Conservation (phyloP, 1,140 invertebrate genomes). For the Ceratina australensis region DNA sequence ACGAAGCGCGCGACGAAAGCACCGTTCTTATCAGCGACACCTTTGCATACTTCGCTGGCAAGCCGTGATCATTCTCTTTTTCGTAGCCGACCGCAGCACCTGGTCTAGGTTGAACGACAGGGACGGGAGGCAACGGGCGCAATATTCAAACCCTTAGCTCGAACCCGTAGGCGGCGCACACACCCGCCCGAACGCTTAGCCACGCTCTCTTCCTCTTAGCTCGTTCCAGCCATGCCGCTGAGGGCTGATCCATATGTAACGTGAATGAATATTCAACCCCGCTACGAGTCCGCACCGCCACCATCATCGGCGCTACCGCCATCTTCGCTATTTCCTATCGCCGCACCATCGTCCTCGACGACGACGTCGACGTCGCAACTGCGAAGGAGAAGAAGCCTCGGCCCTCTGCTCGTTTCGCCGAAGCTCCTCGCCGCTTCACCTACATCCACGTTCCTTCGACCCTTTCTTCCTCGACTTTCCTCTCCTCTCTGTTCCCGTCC, state of each 20-base stretch:
- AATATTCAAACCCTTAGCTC: slow-evolving; percentile 60
- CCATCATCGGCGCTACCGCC: slow-evolving; percentile 36
- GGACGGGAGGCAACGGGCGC: slow-evolving; percentile 14
- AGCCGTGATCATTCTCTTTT: slow-evolving; percentile 32
- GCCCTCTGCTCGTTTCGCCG: slow-evolving; percentile 42
- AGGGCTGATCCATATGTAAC: slow-evolving; percentile 79
- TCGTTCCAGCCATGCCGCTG: slow-evolving; percentile 59
- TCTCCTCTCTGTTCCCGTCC: not conserved
- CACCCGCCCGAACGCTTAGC: slow-evolving; percentile 45
- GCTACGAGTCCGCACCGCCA: slow-evolving; percentile 54
- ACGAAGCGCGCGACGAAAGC: not conserved
- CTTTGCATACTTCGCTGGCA: slow-evolving; percentile 23
- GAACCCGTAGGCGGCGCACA: slow-evolving; percentile 42
- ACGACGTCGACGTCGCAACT: slow-evolving; percentile 43
- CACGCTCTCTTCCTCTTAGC: slow-evolving; percentile 54
- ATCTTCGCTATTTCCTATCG: slow-evolving; percentile 55
- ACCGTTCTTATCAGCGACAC: slow-evolving; percentile 29
- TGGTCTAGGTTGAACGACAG: not conserved
- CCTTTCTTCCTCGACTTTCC: not conserved
- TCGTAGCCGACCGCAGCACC: slow-evolving; percentile 13
- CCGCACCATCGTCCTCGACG: slow-evolving; percentile 54
- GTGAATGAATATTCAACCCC: slow-evolving; percentile 78
- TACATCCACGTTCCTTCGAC: slow-evolving; percentile 7
- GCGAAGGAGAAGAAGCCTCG: slow-evolving; percentile 21
- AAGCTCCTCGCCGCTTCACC: slow-evolving; percentile 2